Base-by-base conservation (phyloP, 1,140 invertebrate genomes). In the Drosophila trapezifrons region DNA sequence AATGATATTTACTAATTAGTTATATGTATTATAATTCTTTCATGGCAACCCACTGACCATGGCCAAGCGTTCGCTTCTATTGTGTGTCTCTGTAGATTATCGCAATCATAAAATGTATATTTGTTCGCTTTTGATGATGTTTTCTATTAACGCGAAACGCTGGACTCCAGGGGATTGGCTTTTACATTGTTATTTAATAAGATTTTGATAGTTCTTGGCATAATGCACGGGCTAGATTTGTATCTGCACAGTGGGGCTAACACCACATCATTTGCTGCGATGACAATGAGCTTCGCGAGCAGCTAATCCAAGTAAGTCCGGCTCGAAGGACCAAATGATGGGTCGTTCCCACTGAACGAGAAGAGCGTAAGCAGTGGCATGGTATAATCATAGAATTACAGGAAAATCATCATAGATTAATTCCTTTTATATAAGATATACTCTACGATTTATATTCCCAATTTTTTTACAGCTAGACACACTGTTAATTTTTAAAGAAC, bases 21-120 rank as follows among this genome's bases (percentile, higher is more conserved):
- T 76, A 65, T 77, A 69, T 80, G 42, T 69, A 64, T 80, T 76
- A 62, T 73, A 67, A 80, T 56, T 77, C 15, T 40, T 47, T 18
- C 20, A 46, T 27, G 4, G 51, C 47, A 47, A 56, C 47, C 65
- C 67, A 72, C 75, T 76, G 66, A 79, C 75, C 75, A 83, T 85
- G 45, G 22, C 38, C 38, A 49, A 56, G 22, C 71, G 67, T 29
- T 54, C 49, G 25, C 20, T 52, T 54, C 57, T 22, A 15, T 45
- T 25, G 37, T 54, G 37, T 69, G 74, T 78, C 65, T 73, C 64
- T 76, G 70, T 76, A 65, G 82, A 79, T 87, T 87, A 86, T 87
- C 66, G 59, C 79, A 71, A 87, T 76, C 78, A 75, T 86, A 82
- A 86, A 87, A 87, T 72, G 82, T 76, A 78, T 78, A 85, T 82